Evolutionary conservation across 2,113 vertebrate genomes (phyloP), one percentile per base, ranked within the genome.

Genomic region (Pelecanus crispus): DNA sequence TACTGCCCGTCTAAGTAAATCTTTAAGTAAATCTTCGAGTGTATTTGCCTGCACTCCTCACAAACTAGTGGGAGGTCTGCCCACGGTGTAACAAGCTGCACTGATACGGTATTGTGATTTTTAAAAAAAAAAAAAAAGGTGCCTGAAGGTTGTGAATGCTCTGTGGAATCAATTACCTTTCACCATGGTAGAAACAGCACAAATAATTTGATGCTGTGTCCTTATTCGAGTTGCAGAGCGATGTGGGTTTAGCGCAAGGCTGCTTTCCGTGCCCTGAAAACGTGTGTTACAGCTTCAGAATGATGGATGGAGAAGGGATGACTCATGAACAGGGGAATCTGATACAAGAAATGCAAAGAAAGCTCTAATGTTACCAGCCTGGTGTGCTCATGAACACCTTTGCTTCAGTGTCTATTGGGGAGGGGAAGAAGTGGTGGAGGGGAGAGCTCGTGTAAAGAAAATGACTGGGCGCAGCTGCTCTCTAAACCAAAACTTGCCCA

Each of bases 51-150:
- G 68, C 26, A 5, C 19, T 28, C 42, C 59, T 84, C 9, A 11
- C 21, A 45, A 20, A 47, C 36, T 45, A 18, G 62, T 80, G 85
- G 52, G 88, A 81, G 55, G 11, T 62, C 52, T 95, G 90, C 63
- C 88, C 68, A 36, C 3, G 0, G 32, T 80, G 68, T 71, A 63
- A 70, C 47, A 70, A 58, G 32, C 52, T 91, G 21, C 86, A 40
- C 20, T 53, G 52, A 22, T 66, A 18, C 0, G 0, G 52, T 29
- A 20, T 70, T 4, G 2, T 38, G 56, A 55, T 70, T 70, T n/a
- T n/a, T n/a, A n/a, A n/a, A n/a, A n/a, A n/a, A n/a, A n/a, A n/a
- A n/a, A 65, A 90, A 83, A 71, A n/a, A 42, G 13, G 59, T n/a
- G 32, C 52, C 62, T 61, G 40, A 49, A 61, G 45, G 56, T 66